Evolutionary conservation across 1,140 invertebrate genomes (phyloP).

Genomic region (Heliconius eleuchia): DNA sequence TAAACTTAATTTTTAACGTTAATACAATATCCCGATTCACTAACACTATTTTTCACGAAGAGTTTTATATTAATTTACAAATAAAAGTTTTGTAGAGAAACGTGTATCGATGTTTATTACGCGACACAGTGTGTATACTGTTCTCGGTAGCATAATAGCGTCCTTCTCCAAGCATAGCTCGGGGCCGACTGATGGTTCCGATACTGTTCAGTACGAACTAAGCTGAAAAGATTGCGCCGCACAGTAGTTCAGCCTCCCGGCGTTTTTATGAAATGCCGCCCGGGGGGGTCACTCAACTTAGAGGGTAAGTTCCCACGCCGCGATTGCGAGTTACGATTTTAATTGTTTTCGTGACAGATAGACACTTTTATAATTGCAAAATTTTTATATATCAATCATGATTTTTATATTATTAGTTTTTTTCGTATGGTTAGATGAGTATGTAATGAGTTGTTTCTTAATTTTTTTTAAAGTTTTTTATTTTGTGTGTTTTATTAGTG

Average conservation of each 20-base stretch:
- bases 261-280: slow-evolving; percentile 56
- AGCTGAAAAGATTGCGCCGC: slow-evolving; percentile 56
- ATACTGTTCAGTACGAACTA: slow-evolving; percentile 20
- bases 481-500: no score
- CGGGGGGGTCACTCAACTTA: slow-evolving; percentile 59
- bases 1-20: neutral
- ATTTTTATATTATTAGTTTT: neutral
- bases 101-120: slow-evolving; percentile 65
- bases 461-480: no score
- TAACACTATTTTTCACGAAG: neutral
- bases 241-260: slow-evolving; percentile 51
- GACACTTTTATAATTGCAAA: neutral
- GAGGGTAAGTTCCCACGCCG: slow-evolving; percentile 47
- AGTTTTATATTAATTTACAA: slow-evolving; percentile 14
- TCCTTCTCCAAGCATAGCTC: slow-evolving; percentile 40
- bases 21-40: neutral
- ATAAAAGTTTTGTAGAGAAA: slow-evolving; percentile 21
- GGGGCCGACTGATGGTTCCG: slow-evolving; percentile 52
- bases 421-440: neutral
- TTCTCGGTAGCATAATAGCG: slow-evolving; percentile 31
- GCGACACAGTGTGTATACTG: slow-evolving; percentile 39
- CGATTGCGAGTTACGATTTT: slow-evolving; percentile 19
- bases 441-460: no score
- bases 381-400: neutral
- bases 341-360: slow-evolving; percentile 23